Evolutionary conservation across 1,140 invertebrate species (phyloP), one percentile per base, ranked within the genome.

Genomic region (Gonatopus flavifemur): DNA sequence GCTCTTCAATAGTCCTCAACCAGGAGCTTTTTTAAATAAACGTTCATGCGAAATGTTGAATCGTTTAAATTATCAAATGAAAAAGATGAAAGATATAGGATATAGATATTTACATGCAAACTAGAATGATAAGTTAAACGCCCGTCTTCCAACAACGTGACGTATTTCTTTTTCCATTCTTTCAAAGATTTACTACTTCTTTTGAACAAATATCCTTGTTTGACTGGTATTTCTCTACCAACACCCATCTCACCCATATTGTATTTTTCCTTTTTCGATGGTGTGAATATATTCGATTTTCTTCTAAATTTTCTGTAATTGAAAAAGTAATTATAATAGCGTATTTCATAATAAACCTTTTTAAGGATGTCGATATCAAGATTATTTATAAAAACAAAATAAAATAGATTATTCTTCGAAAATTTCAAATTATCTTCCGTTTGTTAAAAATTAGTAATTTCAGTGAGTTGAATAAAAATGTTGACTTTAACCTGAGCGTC

Each of bases 101-200:
- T n/a, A 49, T 33, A 24, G 10, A 51, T 47, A 84, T 84, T 85
- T 80, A 92, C 90, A 80, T 96, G 91, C 60, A 98, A 81, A 77
- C 91, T 98, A 1, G 94, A 90, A 80, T 98, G 93, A 81, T 98
- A 98, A 16, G 94, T 96, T 24, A 99, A 82, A 59, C 89, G 79
- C 7, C 94, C 96, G 79, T 98, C 93, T 77, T 95, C 92, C 66
- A 92, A 88, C 3, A 99, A 76, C 0, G 95, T 96, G 1, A 98
- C 96, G 78, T 98, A 99, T 77, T 99, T 99, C 81, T 99, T 98
- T 78, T 99, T 99, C 93, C 96, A 93, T 66, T 98, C 96, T 76
- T 97, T 98, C 37, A 98, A 74, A 0, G 93, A 89, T 75, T 98
- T 97, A 74, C 90, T 94, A 61, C 92, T 94, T 57, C 93, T 88